These are phyloP conservation scores for Lasioglossum morio DNA, from an alignment of 2,888 invertebrate genomes.

Conservation along the genomic window DNA sequence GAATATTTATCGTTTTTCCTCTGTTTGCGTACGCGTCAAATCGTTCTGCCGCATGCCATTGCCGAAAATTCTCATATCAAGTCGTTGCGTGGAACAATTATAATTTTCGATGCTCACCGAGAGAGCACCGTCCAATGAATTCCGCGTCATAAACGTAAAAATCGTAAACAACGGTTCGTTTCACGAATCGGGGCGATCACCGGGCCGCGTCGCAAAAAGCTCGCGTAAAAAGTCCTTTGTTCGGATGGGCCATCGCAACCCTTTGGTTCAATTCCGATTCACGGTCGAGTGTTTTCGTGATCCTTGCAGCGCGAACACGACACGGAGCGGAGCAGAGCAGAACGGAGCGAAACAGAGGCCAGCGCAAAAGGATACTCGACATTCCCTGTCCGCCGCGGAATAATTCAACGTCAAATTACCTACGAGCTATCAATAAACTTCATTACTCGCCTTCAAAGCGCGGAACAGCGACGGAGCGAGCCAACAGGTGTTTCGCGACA, in stretches of 20 bases:
- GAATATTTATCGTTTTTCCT: not conserved
- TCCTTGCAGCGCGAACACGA: not conserved
- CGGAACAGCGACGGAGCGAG: not conserved
- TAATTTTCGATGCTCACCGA: not conserved
- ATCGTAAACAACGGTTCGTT: not conserved
- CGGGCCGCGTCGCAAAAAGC: not conserved
- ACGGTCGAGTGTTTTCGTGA: not conserved
- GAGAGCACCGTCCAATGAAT: not conserved
- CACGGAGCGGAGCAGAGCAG: not conserved
- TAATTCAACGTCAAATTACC: slow-evolving; percentile 13
- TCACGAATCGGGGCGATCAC: not conserved
- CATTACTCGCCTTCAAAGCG: not conserved
- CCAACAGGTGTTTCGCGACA: slow-evolving; percentile 55
- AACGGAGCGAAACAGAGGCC: not conserved
- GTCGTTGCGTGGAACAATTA: not conserved
- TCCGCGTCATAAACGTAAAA: not conserved
- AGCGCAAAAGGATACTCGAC: slow-evolving; percentile 13
- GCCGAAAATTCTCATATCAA: not conserved
- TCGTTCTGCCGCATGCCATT: not conserved
- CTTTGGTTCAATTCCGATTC: not conserved
- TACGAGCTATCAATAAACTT: slow-evolving; percentile 14
- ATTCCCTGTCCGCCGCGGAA: not conserved
- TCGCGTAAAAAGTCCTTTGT: not conserved
- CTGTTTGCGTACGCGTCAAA: not conserved
- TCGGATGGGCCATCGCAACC: not conserved